Evolutionary conservation across 1,140 invertebrate species (phyloP).

Genomic region (Trichomalopsis sarcophagae): DNA sequence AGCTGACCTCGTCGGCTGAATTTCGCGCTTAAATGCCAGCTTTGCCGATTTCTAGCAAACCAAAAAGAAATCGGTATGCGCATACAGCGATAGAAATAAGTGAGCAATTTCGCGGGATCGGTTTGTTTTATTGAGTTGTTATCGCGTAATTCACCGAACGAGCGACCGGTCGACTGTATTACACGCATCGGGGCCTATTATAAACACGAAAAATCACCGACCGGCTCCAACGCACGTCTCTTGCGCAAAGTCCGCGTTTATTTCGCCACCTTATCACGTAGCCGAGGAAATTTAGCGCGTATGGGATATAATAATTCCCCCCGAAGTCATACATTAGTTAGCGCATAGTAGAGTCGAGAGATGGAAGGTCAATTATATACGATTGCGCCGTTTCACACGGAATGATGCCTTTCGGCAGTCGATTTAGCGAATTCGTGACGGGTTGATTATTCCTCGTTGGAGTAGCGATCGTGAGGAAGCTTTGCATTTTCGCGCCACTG

Average conservation of each 20-base stretch:
- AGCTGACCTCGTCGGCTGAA: constrained; percentile 37
- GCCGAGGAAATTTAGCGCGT: neutral
- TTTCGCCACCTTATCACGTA: neutral
- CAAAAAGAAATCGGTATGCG: neutral
- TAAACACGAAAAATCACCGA: too few species aligned
- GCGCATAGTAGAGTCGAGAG: neutral
- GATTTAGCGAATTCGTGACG: neutral
- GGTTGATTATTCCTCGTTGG: neutral
- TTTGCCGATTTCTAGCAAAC: neutral
- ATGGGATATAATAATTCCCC: neutral
- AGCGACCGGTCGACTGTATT: neutral
- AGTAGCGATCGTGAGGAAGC: too few species aligned
- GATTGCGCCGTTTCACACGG: neutral
- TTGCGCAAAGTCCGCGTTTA: neutral
- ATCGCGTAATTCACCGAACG: neutral
- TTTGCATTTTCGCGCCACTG: too few species aligned
- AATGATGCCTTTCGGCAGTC: neutral
- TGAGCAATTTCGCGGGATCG: neutral
- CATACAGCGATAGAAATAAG: neutral
- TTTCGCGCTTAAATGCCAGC: neutral
- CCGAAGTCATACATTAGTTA: neutral
- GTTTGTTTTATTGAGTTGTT: neutral
- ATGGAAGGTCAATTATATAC: neutral
- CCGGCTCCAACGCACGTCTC: too few species aligned
- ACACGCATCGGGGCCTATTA: neutral